Evolutionary conservation across 2,113 vertebrate species (phyloP).

Genomic region (Calidris pygmaea): DNA sequence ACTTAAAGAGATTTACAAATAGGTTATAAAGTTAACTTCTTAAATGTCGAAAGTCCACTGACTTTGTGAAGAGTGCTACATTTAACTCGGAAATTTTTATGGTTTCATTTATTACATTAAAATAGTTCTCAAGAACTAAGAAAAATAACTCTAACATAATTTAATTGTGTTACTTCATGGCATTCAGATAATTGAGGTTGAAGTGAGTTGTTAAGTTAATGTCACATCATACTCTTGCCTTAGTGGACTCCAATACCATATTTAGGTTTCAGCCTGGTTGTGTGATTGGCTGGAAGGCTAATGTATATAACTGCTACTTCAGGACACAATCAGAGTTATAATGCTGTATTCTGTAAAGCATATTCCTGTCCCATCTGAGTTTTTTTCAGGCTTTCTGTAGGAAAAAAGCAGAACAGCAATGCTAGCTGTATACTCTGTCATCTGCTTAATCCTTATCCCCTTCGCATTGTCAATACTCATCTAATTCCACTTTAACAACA

Average conservation of each 20-base stretch:
- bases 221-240: background rate
- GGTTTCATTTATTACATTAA: background rate
- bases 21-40: background rate
- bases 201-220: slow-evolving; percentile 42
- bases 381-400: slow-evolving; percentile 47
- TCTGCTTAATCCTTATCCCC: slow-evolving; percentile 89
- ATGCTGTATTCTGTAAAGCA: background rate
- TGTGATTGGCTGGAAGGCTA: background rate
- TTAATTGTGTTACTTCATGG: background rate
- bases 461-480: slow-evolving; percentile 98
- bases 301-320: slow-evolving; percentile 34
- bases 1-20: background rate
- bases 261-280: background rate
- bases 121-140: background rate
- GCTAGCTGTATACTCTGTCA: slow-evolving; percentile 75
- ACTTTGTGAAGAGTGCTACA: background rate
- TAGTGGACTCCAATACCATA: background rate
- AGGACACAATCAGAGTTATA: background rate
- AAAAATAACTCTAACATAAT: slow-evolving; percentile 11
- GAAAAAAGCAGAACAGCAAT: slow-evolving; percentile 1
- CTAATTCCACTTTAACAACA: slow-evolving; percentile 99
- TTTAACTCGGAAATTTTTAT: background rate
- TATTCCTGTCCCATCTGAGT: background rate
- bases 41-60: background rate
- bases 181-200: slow-evolving; percentile 14